phyloP scores from a whole-genome alignment of 2,797 vertebrate species.

The Sebastiscus tertius region DNA sequence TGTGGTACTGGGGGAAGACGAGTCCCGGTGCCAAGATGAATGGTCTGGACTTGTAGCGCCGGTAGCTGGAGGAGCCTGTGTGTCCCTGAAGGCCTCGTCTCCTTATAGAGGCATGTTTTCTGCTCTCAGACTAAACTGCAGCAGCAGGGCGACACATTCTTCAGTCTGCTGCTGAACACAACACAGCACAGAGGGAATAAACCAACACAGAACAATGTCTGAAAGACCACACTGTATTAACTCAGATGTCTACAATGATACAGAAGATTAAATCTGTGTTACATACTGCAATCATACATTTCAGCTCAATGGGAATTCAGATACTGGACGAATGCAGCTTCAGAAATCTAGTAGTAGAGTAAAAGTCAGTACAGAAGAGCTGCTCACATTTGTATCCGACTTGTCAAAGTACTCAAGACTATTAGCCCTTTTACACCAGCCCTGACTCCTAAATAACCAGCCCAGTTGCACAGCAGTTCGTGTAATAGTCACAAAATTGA shows the following conservation, averaged over 20 bases:
- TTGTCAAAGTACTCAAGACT: background rate
- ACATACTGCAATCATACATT: background rate
- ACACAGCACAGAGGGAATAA: constrained; percentile 10
- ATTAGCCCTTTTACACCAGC: background rate
- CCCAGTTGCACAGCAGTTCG: no score
- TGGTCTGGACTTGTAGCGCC: constrained; percentile 30
- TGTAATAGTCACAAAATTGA: no score
- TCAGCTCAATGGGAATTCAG: background rate
- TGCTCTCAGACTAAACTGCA: constrained; percentile 69
- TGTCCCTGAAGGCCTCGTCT: constrained; percentile 57
- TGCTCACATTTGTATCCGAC: background rate
- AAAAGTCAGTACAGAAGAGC: no score
- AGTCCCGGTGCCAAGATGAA: constrained; percentile 53
- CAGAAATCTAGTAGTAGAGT: background rate
- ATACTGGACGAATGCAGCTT: background rate
- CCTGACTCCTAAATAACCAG: no score
- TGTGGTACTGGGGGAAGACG: background rate
- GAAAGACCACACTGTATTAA: background rate
- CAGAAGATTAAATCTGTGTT: background rate
- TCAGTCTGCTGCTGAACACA: constrained; percentile 59
- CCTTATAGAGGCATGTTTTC: constrained; percentile 72
- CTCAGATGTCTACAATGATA: background rate
- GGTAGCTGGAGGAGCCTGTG: constrained; percentile 28
- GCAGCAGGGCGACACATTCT: constrained; percentile 63
- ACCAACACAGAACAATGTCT: constrained; percentile 1